Percentiles rank a stretch among this genome's conserved stretches.
Evolutionary conservation across 2,888 invertebrate genomes (phyloP).

Genomic region (Tetragonula carbonaria): DNA sequence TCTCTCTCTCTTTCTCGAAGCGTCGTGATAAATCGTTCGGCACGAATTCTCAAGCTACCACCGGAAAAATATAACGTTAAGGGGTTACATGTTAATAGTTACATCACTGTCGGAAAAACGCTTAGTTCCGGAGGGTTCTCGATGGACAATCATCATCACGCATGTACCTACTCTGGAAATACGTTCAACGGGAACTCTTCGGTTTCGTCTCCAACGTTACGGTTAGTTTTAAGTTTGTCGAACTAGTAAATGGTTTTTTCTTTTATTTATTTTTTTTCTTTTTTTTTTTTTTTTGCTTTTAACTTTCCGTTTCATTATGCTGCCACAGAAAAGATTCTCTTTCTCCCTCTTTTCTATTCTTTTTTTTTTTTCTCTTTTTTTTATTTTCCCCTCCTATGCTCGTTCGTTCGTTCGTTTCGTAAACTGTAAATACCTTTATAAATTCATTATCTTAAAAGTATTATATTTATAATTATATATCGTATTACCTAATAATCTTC

Average conservation of each 20-base stretch:
- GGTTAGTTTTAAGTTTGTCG: conserved; percentile 80
- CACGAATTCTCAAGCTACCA: conserved; percentile 72
- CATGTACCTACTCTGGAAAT: conserved; percentile 29
- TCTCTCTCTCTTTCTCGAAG: not conserved
- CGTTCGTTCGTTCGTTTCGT: conserved; percentile 66
- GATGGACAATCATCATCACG: conserved; percentile 24
- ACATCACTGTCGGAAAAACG: conserved; percentile 81
- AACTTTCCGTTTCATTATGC: conserved; percentile 75
- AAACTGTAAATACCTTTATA: conserved; percentile 81
- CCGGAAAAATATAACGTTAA: conserved; percentile 83
- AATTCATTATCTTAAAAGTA: conserved; percentile 79
- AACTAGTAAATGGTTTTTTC: conserved; percentile 73
- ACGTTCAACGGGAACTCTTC: conserved; percentile 59
- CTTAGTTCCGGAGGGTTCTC: conserved; percentile 62
- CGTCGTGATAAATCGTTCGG: conserved; percentile 15
- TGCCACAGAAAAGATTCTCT: conserved; percentile 78
- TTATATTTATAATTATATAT: conserved; percentile 15
- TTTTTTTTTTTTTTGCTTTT: no score
- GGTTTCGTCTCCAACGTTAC: conserved; percentile 76
- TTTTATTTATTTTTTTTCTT: conserved; percentile 61
- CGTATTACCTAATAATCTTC: conserved; percentile 72
- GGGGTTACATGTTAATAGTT: conserved; percentile 82
- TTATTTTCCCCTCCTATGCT: not conserved
- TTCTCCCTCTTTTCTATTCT: conserved; percentile 53
- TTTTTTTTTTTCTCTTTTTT: conserved; percentile 48